Conservation (phyloP, 2,888 invertebrate genomes). For the Tholera decimalis region DNA sequence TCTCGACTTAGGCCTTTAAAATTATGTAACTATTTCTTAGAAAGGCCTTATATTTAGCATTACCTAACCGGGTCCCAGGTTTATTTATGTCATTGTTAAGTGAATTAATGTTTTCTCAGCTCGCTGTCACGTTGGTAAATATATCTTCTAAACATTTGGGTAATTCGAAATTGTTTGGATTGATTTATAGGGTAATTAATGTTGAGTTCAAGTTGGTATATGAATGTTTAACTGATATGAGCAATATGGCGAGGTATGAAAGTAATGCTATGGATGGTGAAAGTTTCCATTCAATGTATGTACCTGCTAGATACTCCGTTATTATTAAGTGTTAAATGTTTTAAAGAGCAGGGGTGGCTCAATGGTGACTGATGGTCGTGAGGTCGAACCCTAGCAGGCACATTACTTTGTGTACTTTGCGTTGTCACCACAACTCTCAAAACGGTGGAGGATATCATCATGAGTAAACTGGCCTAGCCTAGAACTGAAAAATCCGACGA, state of each 20-base stretch:
- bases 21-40: slow-evolving; percentile 60
- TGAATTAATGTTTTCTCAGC: slow-evolving; percentile 65
- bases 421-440: too few species aligned
- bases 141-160: slow-evolving; percentile 56
- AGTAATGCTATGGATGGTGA: background rate
- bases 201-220: slow-evolving; percentile 17
- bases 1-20: slow-evolving; percentile 45
- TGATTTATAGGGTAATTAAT: slow-evolving; percentile 55
- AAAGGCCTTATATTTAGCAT: slow-evolving; percentile 56
- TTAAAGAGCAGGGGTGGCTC: too few species aligned
- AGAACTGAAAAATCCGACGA: too few species aligned
- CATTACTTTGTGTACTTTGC: too few species aligned
- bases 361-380: too few species aligned
- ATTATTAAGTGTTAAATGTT: background rate
- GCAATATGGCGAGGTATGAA: too few species aligned
- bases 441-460: too few species aligned
- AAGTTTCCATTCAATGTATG: background rate
- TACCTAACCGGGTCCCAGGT: slow-evolving; percentile 56
- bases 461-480: too few species aligned
- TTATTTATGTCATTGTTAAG: slow-evolving; percentile 68
- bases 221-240: background rate
- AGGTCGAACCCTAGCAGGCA: too few species aligned
- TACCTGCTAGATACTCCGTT: background rate
- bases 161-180: slow-evolving; percentile 45
- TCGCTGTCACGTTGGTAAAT: slow-evolving; percentile 51